Evolutionary conservation across 2,113 vertebrate species (phyloP), one percentile per base, ranked within the genome.

Genomic region (Triplophysa rosa): DNA sequence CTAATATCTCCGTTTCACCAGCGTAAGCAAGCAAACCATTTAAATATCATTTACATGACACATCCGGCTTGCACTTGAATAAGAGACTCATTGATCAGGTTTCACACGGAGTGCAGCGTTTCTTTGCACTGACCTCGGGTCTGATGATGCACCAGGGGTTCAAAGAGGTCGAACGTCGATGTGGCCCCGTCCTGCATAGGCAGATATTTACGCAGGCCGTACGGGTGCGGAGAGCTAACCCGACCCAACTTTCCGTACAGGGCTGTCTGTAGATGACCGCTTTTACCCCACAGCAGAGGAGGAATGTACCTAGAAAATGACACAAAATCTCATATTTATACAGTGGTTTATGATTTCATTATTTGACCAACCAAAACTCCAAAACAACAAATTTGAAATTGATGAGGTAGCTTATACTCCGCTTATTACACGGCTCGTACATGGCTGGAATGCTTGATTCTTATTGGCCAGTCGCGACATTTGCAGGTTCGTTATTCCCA

Each of bases 91-190:
- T n/a, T 66, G 26, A 49, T 72, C 70, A n/a, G 23, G 24, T 74
- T 80, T 80, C 79, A 76, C 37, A 24, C 17, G n/a, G 24, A 66
- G 33, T 45, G 14, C 63, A 63, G 56, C 2, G 42, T 73, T 61
- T 72, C 75, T 29, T 45, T 29, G 10, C 49, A 81, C 94, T 93
- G 87, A 99, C 98, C 97, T 97, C 95, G 95, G 78, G 92, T 94
- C 80, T 92, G 95, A 86, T 99, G 96, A 83, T 98, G 95, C 1
- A 94, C 91, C 86, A 92, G 63, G 0, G 97, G 95, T 87, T 99
- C 98, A 56, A 99, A 99, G 83, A 99, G 96, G 92, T 99, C 98
- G 77, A 98, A 99, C 19, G 98, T 99, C 0, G 97, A 93, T 0
- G 97, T 99, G 11, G 98, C 97, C 49, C 97, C 98, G 14, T 99